Evolutionary conservation across 2,113 vertebrate genomes (phyloP).

Genomic region (Corapipo altera): DNA sequence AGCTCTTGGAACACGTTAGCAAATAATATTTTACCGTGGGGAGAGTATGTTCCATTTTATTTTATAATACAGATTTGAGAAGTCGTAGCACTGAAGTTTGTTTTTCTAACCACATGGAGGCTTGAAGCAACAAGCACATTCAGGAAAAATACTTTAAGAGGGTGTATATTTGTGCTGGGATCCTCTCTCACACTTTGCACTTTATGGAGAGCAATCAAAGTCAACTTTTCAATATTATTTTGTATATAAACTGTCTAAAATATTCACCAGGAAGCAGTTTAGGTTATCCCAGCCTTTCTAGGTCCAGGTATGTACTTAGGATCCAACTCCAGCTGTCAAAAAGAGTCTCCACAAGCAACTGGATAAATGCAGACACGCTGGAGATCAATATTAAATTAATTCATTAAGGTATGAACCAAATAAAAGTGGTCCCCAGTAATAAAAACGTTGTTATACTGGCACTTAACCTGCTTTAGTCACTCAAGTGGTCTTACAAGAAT

Average conservation of each 20-base stretch:
- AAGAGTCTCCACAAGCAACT: background rate
- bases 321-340: background rate
- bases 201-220: background rate
- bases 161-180: slow-evolving; percentile 17
- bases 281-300: background rate
- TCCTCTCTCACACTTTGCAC: slow-evolving; percentile 10
- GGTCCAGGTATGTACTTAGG: background rate
- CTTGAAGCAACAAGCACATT: slow-evolving; percentile 26
- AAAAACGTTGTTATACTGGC: background rate
- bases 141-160: background rate
- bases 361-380: background rate
- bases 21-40: slow-evolving; percentile 53
- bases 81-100: background rate
- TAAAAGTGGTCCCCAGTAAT: background rate
- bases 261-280: background rate
- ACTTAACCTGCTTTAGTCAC: background rate
- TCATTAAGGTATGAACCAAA: background rate
- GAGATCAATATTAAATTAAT: background rate
- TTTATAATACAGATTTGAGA: slow-evolving; percentile 57
- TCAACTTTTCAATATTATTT: background rate
- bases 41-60: slow-evolving; percentile 39
- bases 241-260: background rate
- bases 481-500: background rate
- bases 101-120: slow-evolving; percentile 51
- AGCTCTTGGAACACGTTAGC: slow-evolving; percentile 23